Evolutionary conservation across 2,113 vertebrate genomes (phyloP), one percentile per base, ranked within the genome.

Genomic region (Rhegmatorhina hoffmannsi): DNA sequence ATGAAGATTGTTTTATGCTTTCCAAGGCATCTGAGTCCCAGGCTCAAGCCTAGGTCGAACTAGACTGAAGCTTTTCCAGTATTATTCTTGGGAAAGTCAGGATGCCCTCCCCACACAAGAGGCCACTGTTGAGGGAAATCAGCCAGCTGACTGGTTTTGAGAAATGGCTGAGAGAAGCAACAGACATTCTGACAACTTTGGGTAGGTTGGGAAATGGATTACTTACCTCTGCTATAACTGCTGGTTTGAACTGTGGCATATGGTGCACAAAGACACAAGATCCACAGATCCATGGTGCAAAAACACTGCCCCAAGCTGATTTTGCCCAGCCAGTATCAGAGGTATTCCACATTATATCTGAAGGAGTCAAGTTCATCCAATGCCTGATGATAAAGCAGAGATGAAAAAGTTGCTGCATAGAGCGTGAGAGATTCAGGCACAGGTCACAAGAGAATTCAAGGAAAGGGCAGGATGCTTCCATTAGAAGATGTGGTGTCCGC

Each of bases 281-380:
- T 44, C 98, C 98, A 70, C 97, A 97, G 36, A 97, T 96, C 98
- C 98, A 99, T 1, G 98, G 97, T 36, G 87, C 82, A 84, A 98
- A 98, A 50, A 98, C 31, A 44, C 97, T 98, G 76, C 97, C 87
- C 98, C 98, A 98, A 24, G 96, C 97, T 40, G 98, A 62, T 67
- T 98, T 99, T 44, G 96, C 98, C 98, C 98, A 99, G 34, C 98
- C 98, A 17, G 98, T 98, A 72, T 98, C 98, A 10, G 98, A 98
- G 1, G 97, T 98, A 79, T 98, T 99, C 98, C 98, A 99, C 87
- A 98, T 97, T 67, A 98, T 84, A 55, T 98, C 98, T 6, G 91
- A 96, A 46, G 98, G 91, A 2, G 95, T 98, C 92, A 99, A 96
- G 55, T 97, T 95, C 87, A 98, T 34, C 98, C 98, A 98, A 76